phyloP scores from a whole-genome alignment of 2,113 vertebrate genomes.

The Heteronetta atricapilla region DNA sequence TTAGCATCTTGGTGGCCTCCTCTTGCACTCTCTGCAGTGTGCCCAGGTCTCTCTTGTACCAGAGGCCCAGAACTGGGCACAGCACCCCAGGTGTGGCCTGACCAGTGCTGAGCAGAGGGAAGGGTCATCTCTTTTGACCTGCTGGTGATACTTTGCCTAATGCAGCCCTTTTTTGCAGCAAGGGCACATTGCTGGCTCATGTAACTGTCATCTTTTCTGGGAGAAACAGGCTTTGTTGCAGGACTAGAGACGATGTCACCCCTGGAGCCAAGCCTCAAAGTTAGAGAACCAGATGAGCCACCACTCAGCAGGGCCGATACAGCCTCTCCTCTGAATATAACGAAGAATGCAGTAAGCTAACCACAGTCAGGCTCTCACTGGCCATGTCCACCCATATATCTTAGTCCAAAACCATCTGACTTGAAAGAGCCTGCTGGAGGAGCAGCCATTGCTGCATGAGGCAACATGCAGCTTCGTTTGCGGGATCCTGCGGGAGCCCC shows the following conservation, averaged over 20 bases:
- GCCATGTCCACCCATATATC: background rate
- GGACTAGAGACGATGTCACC: background rate
- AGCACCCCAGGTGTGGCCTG: background rate
- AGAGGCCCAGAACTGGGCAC: background rate
- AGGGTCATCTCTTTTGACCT: background rate
- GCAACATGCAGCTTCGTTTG: background rate
- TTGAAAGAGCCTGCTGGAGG: background rate
- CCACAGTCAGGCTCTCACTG: background rate
- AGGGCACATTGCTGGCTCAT: background rate
- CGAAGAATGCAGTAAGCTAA: background rate
- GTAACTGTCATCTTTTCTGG: background rate
- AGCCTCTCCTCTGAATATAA: background rate
- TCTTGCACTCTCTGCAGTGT: background rate
- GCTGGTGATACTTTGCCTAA: background rate
- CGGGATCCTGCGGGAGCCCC: background rate
- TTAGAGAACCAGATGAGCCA: background rate
- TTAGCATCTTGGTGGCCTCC: background rate
- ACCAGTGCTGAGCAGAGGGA: background rate
- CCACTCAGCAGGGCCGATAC: background rate
- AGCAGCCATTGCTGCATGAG: background rate
- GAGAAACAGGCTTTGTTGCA: background rate
- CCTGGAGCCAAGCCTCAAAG: background rate
- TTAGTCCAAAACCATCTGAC: background rate
- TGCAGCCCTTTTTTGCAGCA: background rate
- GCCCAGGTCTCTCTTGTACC: background rate